Base-by-base conservation (phyloP, 2,888 invertebrate species). In the Yponomeuta sedellus region DNA sequence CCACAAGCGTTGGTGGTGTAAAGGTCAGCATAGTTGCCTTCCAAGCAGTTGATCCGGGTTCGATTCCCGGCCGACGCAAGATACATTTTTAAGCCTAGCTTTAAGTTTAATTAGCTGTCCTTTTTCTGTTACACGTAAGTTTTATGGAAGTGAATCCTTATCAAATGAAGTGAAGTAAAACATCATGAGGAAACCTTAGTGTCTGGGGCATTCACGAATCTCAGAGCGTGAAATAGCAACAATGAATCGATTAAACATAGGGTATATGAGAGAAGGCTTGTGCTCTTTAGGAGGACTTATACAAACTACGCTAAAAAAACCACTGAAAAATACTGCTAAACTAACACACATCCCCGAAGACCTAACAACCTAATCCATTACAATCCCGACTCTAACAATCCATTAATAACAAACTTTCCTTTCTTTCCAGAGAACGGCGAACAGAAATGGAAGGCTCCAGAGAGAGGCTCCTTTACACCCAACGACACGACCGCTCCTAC, bases 381-480 rank as follows among this genome's bases (percentile, higher is more conserved):
- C 20, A 20, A 22, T 20, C 59, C 22, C 11, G 25, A 22, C 59
- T 25, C 11, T 12, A n/a, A n/a, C 59, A 22, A 59, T 20, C 59
- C 59, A 59, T 59, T 22, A 25, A 59, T 59, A 59, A 20, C 20
- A 59, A 59, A 20, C 59, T 25, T 59, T 59, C 0, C 20, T 25
- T 19, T 59, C 59, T 25, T 19, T 19, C 5, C 25, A 59, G 20
- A 22, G 25, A 16, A 16, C 44, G 44, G 16, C 44, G 44, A 52
- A 16, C 44, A 16, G 76, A 75, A 74, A 90, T 90, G 91, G 90
- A 88, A 40, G 91, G 90, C 28, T 91, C 90, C 70, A 80, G 87
- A 66, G 90, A 90, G 71, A 79, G 85, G 72, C 74, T 90, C 67
- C 80, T 91, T 58, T 85, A 89, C 77, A 88, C 70, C 77, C 85